Evolutionary conservation across 2,888 invertebrate species (phyloP).

Genomic region (Osmoderma eremita): DNA sequence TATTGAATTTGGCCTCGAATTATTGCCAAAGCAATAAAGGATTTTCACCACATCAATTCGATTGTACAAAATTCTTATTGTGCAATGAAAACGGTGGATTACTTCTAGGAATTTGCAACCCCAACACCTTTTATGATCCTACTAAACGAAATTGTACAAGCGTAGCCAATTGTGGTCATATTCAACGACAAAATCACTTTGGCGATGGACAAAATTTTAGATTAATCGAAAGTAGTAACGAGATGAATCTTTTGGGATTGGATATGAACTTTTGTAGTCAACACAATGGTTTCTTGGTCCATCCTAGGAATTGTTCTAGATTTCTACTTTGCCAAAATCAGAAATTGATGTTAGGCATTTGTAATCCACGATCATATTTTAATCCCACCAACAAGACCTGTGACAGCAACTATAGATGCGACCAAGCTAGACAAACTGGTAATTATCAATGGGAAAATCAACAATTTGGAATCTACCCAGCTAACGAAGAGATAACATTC

Average conservation of each 20-base stretch:
- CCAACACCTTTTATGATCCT: conserved; percentile 3
- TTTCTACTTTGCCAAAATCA: conserved; percentile 69
- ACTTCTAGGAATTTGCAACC: conserved; percentile 9
- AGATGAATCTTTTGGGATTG: conserved; percentile 11
- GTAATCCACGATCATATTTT: conserved; percentile 69
- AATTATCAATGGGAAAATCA: conserved; percentile 23
- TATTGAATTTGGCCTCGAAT: neutral
- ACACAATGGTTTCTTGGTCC: conserved; percentile 12
- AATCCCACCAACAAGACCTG: conserved; percentile 64
- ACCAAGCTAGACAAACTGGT: neutral
- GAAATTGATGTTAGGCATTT: conserved; percentile 63
- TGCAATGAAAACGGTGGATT: conserved; percentile 41
- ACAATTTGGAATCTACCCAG: conserved; percentile 2
- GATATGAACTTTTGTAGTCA: conserved; percentile 22
- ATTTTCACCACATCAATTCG: neutral
- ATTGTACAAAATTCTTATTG: conserved; percentile 10
- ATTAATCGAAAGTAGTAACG: neutral
- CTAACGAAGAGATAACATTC: neutral
- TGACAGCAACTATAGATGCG: conserved; percentile 21
- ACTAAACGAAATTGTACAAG: neutral
- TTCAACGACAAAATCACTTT: neutral
- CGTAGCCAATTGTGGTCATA: neutral
- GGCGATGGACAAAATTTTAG: conserved; percentile 1
- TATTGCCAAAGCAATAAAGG: conserved; percentile 11
- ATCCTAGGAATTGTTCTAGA: conserved; percentile 30